Percentiles rank a stretch among this genome's conserved stretches.
phyloP scores from a whole-genome alignment of 2,797 vertebrate species.

The Falco naumanni region DNA sequence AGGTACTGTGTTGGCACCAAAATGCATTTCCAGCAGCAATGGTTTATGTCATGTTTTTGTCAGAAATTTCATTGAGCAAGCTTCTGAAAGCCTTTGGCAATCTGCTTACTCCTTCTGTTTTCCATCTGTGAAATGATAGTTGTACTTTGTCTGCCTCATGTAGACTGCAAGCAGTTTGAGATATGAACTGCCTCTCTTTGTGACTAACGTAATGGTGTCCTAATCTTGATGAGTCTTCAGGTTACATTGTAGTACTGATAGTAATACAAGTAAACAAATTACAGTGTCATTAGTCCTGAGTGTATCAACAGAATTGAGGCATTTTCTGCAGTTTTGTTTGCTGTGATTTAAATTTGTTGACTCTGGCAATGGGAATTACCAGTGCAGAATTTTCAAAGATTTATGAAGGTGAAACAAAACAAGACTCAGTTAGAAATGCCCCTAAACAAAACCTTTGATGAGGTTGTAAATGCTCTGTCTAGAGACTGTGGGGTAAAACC shows the following conservation, averaged over 20 bases:
- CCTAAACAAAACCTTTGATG: background rate
- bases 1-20: background rate
- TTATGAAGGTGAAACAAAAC: background rate
- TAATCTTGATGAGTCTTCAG: background rate
- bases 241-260: background rate
- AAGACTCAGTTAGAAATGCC: background rate
- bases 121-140: conserved; percentile 45
- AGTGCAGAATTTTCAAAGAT: background rate
- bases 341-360: background rate
- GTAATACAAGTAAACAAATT: background rate
- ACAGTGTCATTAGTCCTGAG: background rate
- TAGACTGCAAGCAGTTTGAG: background rate
- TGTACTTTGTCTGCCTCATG: conserved; percentile 9
- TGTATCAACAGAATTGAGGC: background rate
- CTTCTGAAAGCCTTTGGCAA: conserved; percentile 56
- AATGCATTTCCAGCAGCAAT: background rate
- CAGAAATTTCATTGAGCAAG: conserved; percentile 39
- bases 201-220: background rate
- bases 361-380: background rate
- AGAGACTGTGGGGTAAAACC: background rate
- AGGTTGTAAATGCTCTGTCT: background rate
- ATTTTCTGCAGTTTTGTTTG: conserved; percentile 5
- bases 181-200: background rate
- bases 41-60: conserved; percentile 49
- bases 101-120: conserved; percentile 55